phyloP scores from a whole-genome alignment of 1,140 invertebrate species.

The Drosophila subpulchrella region DNA sequence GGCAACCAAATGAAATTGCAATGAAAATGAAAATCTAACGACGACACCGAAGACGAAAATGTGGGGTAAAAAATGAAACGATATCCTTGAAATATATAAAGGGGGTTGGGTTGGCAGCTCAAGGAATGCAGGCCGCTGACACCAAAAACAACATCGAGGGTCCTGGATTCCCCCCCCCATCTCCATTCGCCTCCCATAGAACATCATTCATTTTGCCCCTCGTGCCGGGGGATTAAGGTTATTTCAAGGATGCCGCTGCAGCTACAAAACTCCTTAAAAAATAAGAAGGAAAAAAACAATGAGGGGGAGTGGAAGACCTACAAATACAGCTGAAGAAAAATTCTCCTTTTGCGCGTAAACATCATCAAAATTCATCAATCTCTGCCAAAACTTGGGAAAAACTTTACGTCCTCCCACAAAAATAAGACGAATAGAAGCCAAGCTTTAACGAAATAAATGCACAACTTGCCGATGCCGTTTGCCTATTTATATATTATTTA shows the following conservation, averaged over 20 bases:
- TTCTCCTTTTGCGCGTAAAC: conserved; percentile 78
- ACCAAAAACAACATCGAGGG: conserved; percentile 20
- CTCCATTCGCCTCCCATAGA: conserved; percentile 38
- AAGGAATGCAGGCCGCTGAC: conserved; percentile 59
- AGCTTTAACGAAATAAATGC: background rate
- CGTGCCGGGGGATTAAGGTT: conserved; percentile 82
- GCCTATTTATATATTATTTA: background rate
- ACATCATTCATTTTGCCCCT: conserved; percentile 82
- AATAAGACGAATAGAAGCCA: background rate
- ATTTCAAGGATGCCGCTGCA: conserved; percentile 78
- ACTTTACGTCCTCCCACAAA: conserved; percentile 27
- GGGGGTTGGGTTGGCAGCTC: conserved; percentile 8
- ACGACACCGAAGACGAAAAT: conserved; percentile 50
- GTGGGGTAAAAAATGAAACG: conserved; percentile 73
- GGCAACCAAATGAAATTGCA: conserved; percentile 81
- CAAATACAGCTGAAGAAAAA: conserved; percentile 62
- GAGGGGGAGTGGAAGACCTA: conserved; percentile 21
- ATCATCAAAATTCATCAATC: conserved; percentile 84
- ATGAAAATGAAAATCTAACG: conserved; percentile 82
- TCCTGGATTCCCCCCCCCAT: background rate
- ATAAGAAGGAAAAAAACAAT: background rate
- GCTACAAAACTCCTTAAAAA: conserved; percentile 26
- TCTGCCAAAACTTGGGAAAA: conserved; percentile 83
- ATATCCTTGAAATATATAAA: conserved; percentile 77
- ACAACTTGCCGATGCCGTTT: conserved; percentile 6